A percentile compares a stretch with the other conserved stretches of the same genome.
Evolutionary conservation across 2,888 invertebrate genomes (phyloP).

Genomic region (Strigamia maritima): DNA sequence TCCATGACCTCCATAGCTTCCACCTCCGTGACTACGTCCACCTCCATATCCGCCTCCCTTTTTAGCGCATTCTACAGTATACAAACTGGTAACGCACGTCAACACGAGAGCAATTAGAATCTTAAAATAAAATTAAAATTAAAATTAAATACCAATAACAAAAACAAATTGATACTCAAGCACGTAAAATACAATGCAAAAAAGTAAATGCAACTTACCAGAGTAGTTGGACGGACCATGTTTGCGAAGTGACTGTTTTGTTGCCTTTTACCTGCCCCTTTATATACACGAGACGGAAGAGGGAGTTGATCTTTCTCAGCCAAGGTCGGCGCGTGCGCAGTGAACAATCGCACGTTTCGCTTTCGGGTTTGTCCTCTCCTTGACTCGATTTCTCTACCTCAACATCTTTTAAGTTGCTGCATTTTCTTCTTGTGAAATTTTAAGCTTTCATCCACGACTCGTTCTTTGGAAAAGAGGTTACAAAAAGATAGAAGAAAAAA

Average conservation of each 20-base stretch:
- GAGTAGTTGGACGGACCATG: neutral
- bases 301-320: neutral
- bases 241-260: neutral
- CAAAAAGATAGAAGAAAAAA: neutral
- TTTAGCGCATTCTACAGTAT: neutral
- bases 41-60: neutral
- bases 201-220: neutral
- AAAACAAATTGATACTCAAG: neutral
- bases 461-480: neutral
- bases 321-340: constrained; percentile 12
- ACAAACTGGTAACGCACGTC: neutral
- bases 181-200: neutral
- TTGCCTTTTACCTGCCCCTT: neutral
- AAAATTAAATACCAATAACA: neutral
- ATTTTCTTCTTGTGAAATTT: neutral
- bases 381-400: neutral
- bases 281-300: neutral
- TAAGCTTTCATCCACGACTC: neutral
- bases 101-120: neutral
- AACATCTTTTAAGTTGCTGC: neutral
- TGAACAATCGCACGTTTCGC: neutral
- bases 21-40: neutral
- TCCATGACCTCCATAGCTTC: neutral
- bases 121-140: neutral
- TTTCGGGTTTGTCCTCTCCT: neutral